Evolutionary conservation across 2,113 vertebrate genomes (phyloP).

Genomic region (Acinonyx jubatus): DNA sequence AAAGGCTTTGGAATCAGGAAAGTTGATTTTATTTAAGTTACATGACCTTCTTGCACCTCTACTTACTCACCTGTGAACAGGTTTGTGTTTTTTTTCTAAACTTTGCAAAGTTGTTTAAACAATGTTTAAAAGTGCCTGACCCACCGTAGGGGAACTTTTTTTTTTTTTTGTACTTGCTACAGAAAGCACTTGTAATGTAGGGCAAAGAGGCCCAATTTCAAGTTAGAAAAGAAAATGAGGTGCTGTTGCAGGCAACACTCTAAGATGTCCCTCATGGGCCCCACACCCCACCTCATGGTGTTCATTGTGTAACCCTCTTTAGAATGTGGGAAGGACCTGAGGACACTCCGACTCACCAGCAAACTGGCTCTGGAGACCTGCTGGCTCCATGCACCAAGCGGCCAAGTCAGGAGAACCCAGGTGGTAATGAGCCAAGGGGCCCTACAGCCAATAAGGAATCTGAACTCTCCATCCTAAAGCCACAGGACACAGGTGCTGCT

Average conservation of each 20-base stretch:
- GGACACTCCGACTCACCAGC: neutral
- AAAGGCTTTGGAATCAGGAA: neutral
- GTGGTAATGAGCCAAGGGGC: neutral
- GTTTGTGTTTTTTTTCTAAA: neutral
- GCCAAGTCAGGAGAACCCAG: neutral
- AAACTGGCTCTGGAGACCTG: neutral
- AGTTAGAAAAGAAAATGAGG: neutral
- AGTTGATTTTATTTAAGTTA: neutral
- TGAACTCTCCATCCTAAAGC: neutral
- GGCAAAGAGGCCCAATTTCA: neutral
- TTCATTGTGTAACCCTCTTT: neutral
- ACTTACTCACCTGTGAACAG: neutral
- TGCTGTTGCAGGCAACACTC: neutral
- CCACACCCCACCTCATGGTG: neutral
- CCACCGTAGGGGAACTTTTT: neutral
- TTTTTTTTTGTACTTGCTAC: neutral
- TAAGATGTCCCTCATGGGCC: no score
- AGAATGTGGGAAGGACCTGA: neutral
- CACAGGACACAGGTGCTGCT: neutral
- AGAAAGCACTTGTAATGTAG: neutral
- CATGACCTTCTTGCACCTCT: neutral
- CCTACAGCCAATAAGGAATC: neutral
- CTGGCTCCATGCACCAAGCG: neutral
- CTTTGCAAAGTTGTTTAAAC: neutral
- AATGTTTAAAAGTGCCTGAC: neutral